Evolutionary conservation across 2,113 vertebrate species (phyloP).

Genomic region (Microcebus tavaratra): DNA sequence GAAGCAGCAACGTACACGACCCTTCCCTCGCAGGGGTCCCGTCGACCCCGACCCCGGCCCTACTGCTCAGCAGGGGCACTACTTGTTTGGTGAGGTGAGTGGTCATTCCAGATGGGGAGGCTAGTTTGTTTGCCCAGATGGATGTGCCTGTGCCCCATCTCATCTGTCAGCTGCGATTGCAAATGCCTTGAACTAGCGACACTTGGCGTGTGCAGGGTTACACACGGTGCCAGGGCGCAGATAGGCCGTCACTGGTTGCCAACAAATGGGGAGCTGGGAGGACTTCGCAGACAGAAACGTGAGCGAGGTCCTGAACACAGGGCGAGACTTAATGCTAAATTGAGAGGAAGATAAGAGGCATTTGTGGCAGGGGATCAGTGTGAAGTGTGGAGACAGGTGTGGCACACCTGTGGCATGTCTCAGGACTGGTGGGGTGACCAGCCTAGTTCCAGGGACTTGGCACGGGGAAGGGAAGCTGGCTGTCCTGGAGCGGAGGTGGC

Average conservation of each 20-base stretch:
- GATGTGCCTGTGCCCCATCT: neutral
- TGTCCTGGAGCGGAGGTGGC: neutral
- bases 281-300: neutral
- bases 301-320: neutral
- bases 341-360: neutral
- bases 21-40: neutral
- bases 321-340: neutral
- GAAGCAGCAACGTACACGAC: neutral
- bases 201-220: neutral
- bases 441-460: neutral
- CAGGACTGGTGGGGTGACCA: neutral
- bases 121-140: neutral
- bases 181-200: neutral
- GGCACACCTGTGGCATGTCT: neutral
- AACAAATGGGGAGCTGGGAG: neutral
- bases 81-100: neutral
- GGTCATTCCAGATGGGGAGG: neutral
- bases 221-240: neutral
- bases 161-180: too few species aligned
- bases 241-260: neutral
- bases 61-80: neutral
- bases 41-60: rapidly evolving
- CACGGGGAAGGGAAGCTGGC: neutral
- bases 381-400: neutral
- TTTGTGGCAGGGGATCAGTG: neutral